Conservation (phyloP, 2,888 invertebrate species). For the Nemotelus pantherinus region DNA sequence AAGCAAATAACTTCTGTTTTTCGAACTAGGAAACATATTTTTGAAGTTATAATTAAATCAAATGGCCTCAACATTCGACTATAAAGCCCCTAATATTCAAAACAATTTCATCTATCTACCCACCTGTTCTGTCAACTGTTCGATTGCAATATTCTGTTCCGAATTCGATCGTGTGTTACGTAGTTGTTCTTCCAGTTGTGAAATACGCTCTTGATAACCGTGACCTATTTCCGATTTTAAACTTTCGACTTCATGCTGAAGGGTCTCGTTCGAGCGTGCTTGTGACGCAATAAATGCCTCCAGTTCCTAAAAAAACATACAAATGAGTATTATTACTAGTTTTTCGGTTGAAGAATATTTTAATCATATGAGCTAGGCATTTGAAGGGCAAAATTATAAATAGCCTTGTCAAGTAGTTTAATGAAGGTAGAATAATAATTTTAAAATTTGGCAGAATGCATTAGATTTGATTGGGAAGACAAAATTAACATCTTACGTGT, state of each 20-base stretch:
- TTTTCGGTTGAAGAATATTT: too few species aligned
- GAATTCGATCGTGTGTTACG: slow-evolving; percentile 65
- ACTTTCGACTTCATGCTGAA: slow-evolving; percentile 61
- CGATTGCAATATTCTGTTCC: slow-evolving; percentile 66
- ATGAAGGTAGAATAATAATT: too few species aligned
- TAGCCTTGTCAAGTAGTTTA: too few species aligned
- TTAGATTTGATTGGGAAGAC: too few species aligned
- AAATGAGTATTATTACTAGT: not conserved
- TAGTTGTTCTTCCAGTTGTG: slow-evolving; percentile 65
- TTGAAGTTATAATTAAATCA: too few species aligned
- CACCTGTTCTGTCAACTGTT: slow-evolving; percentile 65
- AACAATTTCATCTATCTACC: not conserved
- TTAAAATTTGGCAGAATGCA: too few species aligned
- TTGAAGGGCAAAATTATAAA: slow-evolving; percentile 1
- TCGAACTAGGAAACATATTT: too few species aligned
- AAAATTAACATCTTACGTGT: too few species aligned
- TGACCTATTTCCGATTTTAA: slow-evolving; percentile 61
- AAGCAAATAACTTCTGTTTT: too few species aligned
- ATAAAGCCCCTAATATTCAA: too few species aligned
- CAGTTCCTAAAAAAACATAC: slow-evolving; percentile 55
- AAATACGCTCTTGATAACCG: slow-evolving; percentile 59
- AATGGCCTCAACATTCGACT: too few species aligned
- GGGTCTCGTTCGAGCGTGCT: slow-evolving; percentile 59
- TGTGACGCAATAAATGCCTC: slow-evolving; percentile 60
- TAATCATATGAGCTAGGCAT: too few species aligned